Base-by-base conservation (phyloP, 2,797 vertebrate species). In the Lerista edwardsae region DNA sequence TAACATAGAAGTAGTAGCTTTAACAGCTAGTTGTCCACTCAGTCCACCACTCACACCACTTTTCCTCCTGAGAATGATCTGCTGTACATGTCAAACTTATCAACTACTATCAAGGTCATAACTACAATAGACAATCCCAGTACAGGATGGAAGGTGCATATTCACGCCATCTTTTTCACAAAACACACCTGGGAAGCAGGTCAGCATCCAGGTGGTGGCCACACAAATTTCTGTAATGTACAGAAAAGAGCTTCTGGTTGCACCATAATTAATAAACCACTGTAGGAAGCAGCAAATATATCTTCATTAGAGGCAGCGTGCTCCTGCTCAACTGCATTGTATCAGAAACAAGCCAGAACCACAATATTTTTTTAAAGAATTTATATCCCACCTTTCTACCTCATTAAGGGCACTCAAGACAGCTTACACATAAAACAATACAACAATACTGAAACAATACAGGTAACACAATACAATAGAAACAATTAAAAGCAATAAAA, bases 231-330 rank as follows among this genome's bases (percentile, higher is more conserved):
- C 64, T 36, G 64, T 59, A n/a, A 25, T 44, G 25, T 29, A 62
- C 19, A 72, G 55, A 81, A 77, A 81, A 81, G 12, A 81, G 47
- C 59, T 69, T 65, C 69, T 57, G 57, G 72, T 65, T 57, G 61
- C 41, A 64, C 21, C 39, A 74, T 79, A 79, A 84, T 79, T 72
- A 83, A 76, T 83, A 79, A 84, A 73, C 65, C 19, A 39, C 25
- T n/a, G 44, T 34, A 55, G 59, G 9, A 72, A 64, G 41, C 47
- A 73, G n/a, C n/a, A 84, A 47, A 79, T 64, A 79, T 44, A 44
- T 51, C 68, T 79, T 79, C 34, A 64, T 31, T 47, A 6, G 51
- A 47, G 57, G 29, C 27, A 51, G 61, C 59, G 36, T 79, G 69
- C 27, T 84, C 31, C 44, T 55, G 31, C n/a, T 64, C 31, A n/a